Percentiles rank a stretch among this genome's conserved stretches.
These are phyloP conservation scores for Hydra vulgaris DNA, from an alignment of 30 jellyfish, hydroid and myxozoan genomes.

Conservation along the genomic window DNA sequence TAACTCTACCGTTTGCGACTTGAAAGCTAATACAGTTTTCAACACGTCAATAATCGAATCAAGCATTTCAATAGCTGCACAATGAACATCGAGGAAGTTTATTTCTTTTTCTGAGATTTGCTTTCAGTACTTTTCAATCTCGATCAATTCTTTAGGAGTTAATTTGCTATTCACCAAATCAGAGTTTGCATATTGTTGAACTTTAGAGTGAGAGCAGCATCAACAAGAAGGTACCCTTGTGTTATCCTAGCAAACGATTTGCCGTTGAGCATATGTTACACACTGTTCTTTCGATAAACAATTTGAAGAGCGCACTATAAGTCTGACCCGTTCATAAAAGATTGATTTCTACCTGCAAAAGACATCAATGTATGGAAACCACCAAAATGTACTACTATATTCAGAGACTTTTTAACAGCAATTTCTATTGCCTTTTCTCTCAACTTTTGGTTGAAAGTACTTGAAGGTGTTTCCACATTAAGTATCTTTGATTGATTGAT, in stretches of 20 bases:
- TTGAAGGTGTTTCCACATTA: conserved; percentile 5
- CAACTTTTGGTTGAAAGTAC: neutral
- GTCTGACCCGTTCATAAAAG: conserved; percentile 1
- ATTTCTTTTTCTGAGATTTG: neutral
- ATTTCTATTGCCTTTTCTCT: neutral
- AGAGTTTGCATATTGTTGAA: neutral
- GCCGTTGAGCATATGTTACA: neutral
- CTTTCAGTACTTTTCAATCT: neutral
- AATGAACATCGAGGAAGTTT: too few relatives aligned
- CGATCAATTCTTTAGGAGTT: conserved; percentile 2
- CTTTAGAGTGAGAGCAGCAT: conserved; percentile 1
- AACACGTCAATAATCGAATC: too few relatives aligned
- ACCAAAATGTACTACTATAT: neutral
- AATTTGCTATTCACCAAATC: too few relatives aligned
- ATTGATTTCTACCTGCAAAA: neutral
- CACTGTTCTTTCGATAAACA: neutral
- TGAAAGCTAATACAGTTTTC: too few relatives aligned
- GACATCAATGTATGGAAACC: conserved; percentile 6
- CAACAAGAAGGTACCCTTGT: conserved; percentile 1
- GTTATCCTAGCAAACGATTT: conserved; percentile 1
- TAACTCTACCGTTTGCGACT: too few relatives aligned
- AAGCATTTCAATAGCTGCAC: too few relatives aligned
- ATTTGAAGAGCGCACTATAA: conserved; percentile 2
- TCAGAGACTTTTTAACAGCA: conserved; percentile 2
- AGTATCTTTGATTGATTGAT: conserved; percentile 4